Evolutionary conservation across 1,140 invertebrate species (phyloP).

Genomic region (Drosophila grimshawi): DNA sequence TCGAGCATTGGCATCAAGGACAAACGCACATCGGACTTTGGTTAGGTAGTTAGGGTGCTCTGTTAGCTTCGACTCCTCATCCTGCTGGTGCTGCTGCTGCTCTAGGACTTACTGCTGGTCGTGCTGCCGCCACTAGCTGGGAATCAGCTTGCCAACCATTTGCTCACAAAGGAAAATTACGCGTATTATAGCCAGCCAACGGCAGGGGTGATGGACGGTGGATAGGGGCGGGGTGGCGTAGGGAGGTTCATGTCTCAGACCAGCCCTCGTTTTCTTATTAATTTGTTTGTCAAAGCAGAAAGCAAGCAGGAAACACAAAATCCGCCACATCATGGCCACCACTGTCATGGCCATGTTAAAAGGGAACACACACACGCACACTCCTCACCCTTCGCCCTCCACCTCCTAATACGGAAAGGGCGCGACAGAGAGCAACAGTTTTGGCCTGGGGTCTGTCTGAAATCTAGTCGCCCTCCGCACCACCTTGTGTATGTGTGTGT

Average conservation of each 20-base stretch:
- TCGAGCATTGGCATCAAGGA: slow-evolving; percentile 69
- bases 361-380: slow-evolving; percentile 7
- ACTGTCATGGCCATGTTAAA: slow-evolving; percentile 14
- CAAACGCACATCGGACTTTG: slow-evolving; percentile 30
- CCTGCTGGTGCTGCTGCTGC: not conserved
- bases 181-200: slow-evolving; percentile 71
- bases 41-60: slow-evolving; percentile 7
- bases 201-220: not conserved
- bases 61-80: no score
- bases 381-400: not conserved
- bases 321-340: slow-evolving; percentile 61
- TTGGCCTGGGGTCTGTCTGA: slow-evolving; percentile 14
- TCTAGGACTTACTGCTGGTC: slow-evolving; percentile 4
- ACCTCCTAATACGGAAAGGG: not conserved
- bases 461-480: no score
- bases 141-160: slow-evolving; percentile 56
- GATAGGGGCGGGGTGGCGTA: not conserved
- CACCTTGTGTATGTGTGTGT: not conserved
- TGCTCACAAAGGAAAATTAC: slow-evolving; percentile 71
- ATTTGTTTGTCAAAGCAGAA: slow-evolving; percentile 71
- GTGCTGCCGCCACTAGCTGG: slow-evolving; percentile 35
- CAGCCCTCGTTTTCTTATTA: slow-evolving; percentile 69
- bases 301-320: slow-evolving; percentile 56
- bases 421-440: slow-evolving; percentile 31
- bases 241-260: slow-evolving; percentile 14